These are phyloP conservation scores for Phyllotreta striolata DNA, from an alignment of 2,888 invertebrate species.

Conservation along the genomic window DNA sequence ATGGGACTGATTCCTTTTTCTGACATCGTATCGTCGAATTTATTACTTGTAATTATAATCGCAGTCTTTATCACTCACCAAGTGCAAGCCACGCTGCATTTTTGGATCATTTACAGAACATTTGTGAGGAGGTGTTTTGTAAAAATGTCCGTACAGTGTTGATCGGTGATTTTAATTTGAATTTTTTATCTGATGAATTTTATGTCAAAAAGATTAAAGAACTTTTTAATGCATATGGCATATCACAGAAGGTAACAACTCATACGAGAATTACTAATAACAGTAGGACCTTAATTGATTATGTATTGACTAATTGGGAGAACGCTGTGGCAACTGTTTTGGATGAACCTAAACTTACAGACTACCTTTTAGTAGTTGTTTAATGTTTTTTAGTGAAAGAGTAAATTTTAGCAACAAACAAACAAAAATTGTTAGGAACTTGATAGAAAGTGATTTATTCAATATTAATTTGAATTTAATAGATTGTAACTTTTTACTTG, in stretches of 20 bases:
- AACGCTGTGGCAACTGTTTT: conserved; percentile 11
- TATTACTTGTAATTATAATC: too few relatives aligned
- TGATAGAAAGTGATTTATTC: too few relatives aligned
- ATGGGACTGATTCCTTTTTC: conserved; percentile 23
- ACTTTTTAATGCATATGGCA: too few relatives aligned
- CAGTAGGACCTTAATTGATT: too few relatives aligned
- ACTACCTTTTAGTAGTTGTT: conserved; percentile 4
- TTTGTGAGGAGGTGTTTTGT: conserved; percentile 26
- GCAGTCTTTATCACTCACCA: conserved; percentile 28
- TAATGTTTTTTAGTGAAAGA: conserved; percentile 5
- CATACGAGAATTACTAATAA: too few relatives aligned
- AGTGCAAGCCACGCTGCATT: conserved; percentile 25
- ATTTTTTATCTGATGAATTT: neutral
- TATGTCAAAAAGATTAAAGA: too few relatives aligned
- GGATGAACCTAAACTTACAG: conserved; percentile 17
- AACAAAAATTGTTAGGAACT: too few relatives aligned
- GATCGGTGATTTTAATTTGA: conserved; percentile 2
- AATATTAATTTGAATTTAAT: conserved; percentile 23
- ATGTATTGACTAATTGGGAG: conserved; percentile 11
- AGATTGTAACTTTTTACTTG: conserved; percentile 15
- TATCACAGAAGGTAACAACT: too few relatives aligned
- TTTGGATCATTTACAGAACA: conserved; percentile 25
- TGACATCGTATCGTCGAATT: too few relatives aligned
- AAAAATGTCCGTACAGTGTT: conserved; percentile 17
- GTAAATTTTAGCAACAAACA: conserved; percentile 10